Evolutionary conservation across 2,888 invertebrate species (phyloP), one percentile per base, ranked within the genome.

Genomic region (Melieria omissa): DNA sequence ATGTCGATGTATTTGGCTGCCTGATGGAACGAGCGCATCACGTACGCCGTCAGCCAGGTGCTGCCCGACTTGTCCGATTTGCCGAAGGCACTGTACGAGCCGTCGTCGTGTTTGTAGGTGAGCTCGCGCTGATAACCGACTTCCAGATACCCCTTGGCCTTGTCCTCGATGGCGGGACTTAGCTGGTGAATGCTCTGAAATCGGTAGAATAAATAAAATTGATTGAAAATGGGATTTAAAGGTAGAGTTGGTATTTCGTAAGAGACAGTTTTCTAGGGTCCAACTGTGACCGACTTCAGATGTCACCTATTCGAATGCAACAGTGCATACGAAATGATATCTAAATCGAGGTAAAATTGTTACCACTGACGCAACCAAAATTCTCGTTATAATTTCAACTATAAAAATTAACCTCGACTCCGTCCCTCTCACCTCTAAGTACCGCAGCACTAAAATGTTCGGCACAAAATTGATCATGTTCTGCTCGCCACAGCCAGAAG

Each of bases 1-100:
- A 95, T 88, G 75, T 89, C 89, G 58, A 94, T 92, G 81, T 91
- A 91, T 29, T 88, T 86, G 55, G 88, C 88, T 0, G 94, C 94
- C 85, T 93, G 91, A 68, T 89, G 89, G 85, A 95, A 93, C 1
- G 93, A 91, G 78, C 92, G 90, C 0, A 91, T 90, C 0, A 94
- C 93, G 82, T 95, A 95, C 0, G 95, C 94, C 6, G 95, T 95
- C 74, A 95, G 86, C 93, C 93, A 92, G 0, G 89, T 90, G 29
- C 93, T 94, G 0, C 93, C 92, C 0, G 87, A 83, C 0, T 87
- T 80, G 80, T 92, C 91, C 0, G 89, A 86, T 0, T 89, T 86
- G 0, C 94, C 93, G 81, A 94, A 94, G 0, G 94, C 93, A 49
- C 93, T 93, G 86, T 93, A 94, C 0, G 93, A 93, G 0, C 94